Evolutionary conservation across 1,140 invertebrate genomes (phyloP).

Genomic region (Dreissena rostriformis): DNA sequence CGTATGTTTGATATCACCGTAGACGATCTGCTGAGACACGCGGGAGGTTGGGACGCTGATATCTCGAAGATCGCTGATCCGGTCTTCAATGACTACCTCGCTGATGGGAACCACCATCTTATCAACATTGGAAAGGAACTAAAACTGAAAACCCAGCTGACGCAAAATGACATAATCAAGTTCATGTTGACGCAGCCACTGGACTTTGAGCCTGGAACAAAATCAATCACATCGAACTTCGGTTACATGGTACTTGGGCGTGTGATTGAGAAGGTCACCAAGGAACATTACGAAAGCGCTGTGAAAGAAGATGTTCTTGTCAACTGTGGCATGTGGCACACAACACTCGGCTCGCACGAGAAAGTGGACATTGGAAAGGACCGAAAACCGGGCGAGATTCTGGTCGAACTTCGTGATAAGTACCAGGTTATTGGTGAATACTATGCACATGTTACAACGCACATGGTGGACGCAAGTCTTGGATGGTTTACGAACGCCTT

Average conservation of each 20-base stretch:
- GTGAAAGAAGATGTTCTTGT: conserved; percentile 72
- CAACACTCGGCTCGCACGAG: conserved; percentile 60
- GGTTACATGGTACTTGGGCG: conserved; percentile 79
- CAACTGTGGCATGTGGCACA: conserved; percentile 80
- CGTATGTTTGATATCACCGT: conserved; percentile 74
- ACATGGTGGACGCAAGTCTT: conserved; percentile 69
- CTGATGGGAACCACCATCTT: conserved; percentile 59
- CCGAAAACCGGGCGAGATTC: conserved; percentile 33
- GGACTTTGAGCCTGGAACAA: conserved; percentile 74
- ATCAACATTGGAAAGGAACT: conserved; percentile 70
- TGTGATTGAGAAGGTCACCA: conserved; percentile 74
- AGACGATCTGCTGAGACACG: conserved; percentile 74
- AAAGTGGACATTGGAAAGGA: conserved; percentile 44
- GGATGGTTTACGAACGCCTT: conserved; percentile 77
- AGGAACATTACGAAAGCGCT: conserved; percentile 72
- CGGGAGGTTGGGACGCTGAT: conserved; percentile 73
- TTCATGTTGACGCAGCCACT: conserved; percentile 72
- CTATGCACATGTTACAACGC: conserved; percentile 61
- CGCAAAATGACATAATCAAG: conserved; percentile 63
- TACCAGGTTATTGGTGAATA: conserved; percentile 60
- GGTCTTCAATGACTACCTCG: conserved; percentile 68
- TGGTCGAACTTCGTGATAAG: conserved; percentile 32
- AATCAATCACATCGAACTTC: conserved; percentile 77
- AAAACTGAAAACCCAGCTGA: conserved; percentile 51
- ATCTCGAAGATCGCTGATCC: conserved; percentile 72